Base-by-base conservation (phyloP, 2,888 invertebrate species). In the Leptura quadrifasciata region DNA sequence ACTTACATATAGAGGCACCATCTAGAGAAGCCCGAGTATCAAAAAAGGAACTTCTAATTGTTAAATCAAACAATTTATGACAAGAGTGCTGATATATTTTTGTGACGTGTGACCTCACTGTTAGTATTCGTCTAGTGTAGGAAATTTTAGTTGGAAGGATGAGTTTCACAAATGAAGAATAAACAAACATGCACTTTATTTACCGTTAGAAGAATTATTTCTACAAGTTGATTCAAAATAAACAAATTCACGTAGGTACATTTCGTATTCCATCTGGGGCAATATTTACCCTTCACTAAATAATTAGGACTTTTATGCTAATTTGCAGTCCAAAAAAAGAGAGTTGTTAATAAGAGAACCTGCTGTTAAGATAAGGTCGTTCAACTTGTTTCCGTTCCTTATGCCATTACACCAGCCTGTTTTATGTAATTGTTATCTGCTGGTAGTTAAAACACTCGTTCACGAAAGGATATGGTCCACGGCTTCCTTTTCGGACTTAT, bases 341-440 rank as follows among this genome's bases (percentile, higher is more conserved):
- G 10, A 21, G 20, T 18, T 21, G 57, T 20, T 57, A 57, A 57
- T 57, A 3, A 20, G 57, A 57, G 72, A 76, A 78, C 78, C 78
- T 78, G 78, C 76, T 78, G 78, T 64, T 75, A 54, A 61, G 72
- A 72, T 58, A 57, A 60, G 78, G 75, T 76, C 78, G 74, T 78
- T 76, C 78, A 78, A 76, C 78, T 76, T 64, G 72, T 75, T 78
- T 78, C 78, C 78, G 78, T 57, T 76, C 76, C 75, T 70, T 67
- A 15, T 21, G 47, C 57, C 57, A 21, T 57, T 21, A 57, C 21
- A 21, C 20, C 21, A 21, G 47, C 47, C 47, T 47, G 47, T n/a
- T 47, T 47, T 47, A 47, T 47, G 57, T 57, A 57, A 57, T 57
- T 57, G 21, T 57, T 21, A 57, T 57, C 57, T 57, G 10, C 10